phyloP scores from a whole-genome alignment of 2,888 invertebrate genomes.

The Lepetodrilus schrolli region DNA sequence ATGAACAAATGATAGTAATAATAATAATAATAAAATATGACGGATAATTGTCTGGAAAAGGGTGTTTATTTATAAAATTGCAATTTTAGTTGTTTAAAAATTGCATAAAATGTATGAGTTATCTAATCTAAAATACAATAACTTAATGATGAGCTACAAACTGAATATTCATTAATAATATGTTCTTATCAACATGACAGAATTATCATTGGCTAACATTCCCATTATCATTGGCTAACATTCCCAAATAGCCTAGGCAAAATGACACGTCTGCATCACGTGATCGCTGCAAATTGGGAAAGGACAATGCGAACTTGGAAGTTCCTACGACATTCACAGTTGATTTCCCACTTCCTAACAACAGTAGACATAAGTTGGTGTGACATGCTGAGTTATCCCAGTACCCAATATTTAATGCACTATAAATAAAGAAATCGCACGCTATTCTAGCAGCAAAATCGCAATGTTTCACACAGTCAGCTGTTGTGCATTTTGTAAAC shows the following conservation, averaged over 20 bases:
- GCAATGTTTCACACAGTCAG: slow-evolving; percentile 9
- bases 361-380: too few species aligned
- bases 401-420: background rate
- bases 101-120: too few species aligned
- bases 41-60: too few species aligned
- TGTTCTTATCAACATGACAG: background rate
- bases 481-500: slow-evolving; percentile 22
- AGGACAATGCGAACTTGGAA: slow-evolving; percentile 21
- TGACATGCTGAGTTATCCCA: background rate
- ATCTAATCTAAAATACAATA: too few species aligned
- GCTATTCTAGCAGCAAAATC: too few species aligned
- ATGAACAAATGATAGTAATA: too few species aligned
- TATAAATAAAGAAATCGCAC: background rate
- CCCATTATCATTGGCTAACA: slow-evolving; percentile 11
- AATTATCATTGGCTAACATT: slow-evolving; percentile 21
- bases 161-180: too few species aligned
- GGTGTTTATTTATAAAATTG: too few species aligned
- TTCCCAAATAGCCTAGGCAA: slow-evolving; percentile 22
- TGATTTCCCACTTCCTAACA: too few species aligned
- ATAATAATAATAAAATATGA: too few species aligned
- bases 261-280: slow-evolving; percentile 35
- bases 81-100: too few species aligned
- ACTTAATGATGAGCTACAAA: too few species aligned
- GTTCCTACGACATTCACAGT: slow-evolving; percentile 24
- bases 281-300: slow-evolving; percentile 17